Percentiles rank a stretch among this genome's conserved stretches.
Evolutionary conservation across 2,888 invertebrate genomes (phyloP).

Genomic region (Dicycla oo): DNA sequence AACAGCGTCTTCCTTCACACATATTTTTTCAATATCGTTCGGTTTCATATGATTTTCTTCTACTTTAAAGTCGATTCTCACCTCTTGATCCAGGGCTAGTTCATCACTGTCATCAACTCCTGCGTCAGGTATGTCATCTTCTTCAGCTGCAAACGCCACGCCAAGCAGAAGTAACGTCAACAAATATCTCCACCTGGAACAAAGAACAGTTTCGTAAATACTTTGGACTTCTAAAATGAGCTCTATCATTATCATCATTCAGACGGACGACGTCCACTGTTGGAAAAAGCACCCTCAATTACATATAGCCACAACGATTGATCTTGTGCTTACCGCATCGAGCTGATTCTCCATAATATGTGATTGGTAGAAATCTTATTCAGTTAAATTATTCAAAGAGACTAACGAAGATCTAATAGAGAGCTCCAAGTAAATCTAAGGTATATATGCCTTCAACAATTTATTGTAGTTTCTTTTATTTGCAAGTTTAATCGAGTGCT

Average conservation of each 20-base stretch:
- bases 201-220: conserved; percentile 55
- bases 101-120: conserved; percentile 82
- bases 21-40: background rate
- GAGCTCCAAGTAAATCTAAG: conserved; percentile 8
- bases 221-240: background rate
- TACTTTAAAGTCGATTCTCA: conserved; percentile 50
- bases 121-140: conserved; percentile 83
- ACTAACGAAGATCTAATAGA: conserved; percentile 3
- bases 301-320: background rate
- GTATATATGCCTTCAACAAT: conserved; percentile 22
- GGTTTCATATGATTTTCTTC: background rate
- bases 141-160: conserved; percentile 77
- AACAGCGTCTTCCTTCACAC: background rate
- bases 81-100: conserved; percentile 83
- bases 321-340: background rate
- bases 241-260: background rate
- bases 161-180: conserved; percentile 78
- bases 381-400: background rate
- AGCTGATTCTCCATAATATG: background rate
- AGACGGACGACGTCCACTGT: background rate
- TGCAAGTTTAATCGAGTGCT: conserved; percentile 44
- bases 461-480: conserved; percentile 38
- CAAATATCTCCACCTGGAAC: conserved; percentile 83
- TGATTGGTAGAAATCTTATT: background rate
- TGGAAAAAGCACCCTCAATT: background rate